Base-by-base conservation (phyloP, 2,888 invertebrate species). In the Laspeyria flexula region DNA sequence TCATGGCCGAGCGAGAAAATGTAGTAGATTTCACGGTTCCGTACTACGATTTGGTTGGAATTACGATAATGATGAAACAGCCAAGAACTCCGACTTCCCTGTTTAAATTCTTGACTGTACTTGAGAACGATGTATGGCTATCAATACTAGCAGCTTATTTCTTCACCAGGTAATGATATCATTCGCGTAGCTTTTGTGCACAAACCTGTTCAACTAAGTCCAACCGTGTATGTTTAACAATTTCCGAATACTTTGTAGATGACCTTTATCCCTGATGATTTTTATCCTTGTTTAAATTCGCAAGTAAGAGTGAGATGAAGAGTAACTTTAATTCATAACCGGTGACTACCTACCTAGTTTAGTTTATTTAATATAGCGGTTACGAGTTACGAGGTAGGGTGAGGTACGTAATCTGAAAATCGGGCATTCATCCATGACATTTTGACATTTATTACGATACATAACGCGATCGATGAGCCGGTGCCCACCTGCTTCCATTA, bases 1-100 rank as follows among this genome's bases (percentile, higher is more conserved):
- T 99, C 0, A 99, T 99, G 98, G 99, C 99, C 0, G 99, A 99
- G 71, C 92, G 99, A 29, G 99, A 99, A 87, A 97, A 97, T 76
- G 98, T 99, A 0, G 97, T 99, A 1, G 99, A 99, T 86, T 99
- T 99, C 82, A 99, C 99, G 0, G 98, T 99, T 0, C 99, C 99
- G 0, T 99, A 98, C 84, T 99, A 99, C 85, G 99, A 99, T 90
- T 93, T 99, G 62, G 99, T 99, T 0, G 99, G 99, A 0, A 97
- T 99, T 43, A 98, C 98, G 0, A 99, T 99, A 62, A 94, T 99
- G 81, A 99, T 99, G 98, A 96, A 96, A 79, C 95, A 97, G 64
- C 97, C 98, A 0, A 95, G 96, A 69, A 95, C 97, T 0, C 96
- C 97, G 18, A 98, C 99, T 4, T 98, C 98, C 0, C 93, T 99